Evolutionary conservation across 2,113 vertebrate genomes (phyloP).

Genomic region (Charadrius vociferus): DNA sequence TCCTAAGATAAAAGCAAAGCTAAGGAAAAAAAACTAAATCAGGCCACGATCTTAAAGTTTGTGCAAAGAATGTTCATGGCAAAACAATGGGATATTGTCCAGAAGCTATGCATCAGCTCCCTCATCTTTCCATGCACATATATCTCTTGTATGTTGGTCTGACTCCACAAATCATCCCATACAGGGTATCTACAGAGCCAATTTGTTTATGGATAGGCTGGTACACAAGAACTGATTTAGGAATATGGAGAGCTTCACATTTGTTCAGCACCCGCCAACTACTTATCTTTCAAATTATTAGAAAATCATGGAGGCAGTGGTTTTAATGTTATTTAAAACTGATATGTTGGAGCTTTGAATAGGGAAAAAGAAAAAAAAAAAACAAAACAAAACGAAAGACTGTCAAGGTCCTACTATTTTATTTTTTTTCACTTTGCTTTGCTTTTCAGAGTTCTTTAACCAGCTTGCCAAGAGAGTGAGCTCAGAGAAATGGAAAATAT

Average conservation of each 20-base stretch:
- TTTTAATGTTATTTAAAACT: constrained; percentile 29
- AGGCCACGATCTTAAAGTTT: neutral
- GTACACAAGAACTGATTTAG: constrained; percentile 5
- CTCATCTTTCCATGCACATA: neutral
- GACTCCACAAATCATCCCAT: neutral
- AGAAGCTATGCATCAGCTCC: neutral
- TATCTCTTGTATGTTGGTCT: neutral
- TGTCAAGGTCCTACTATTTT: neutral
- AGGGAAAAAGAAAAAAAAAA: neutral
- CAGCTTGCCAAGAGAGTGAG: neutral
- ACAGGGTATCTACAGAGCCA: neutral
- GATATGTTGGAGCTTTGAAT: neutral
- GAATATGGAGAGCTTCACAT: neutral
- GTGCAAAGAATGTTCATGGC: neutral
- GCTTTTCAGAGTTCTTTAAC: neutral
- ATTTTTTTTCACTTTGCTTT: neutral
- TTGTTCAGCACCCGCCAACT: neutral
- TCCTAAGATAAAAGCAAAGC: neutral
- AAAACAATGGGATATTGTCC: neutral
- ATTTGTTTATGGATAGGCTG: neutral
- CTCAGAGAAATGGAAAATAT: neutral
- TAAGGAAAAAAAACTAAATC: neutral
- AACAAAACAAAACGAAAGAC: neutral
- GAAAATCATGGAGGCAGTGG: neutral
- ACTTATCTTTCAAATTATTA: neutral